A percentile compares a stretch with the other conserved stretches of the same genome.
These are phyloP conservation scores for Ectropis grisescens DNA, from an alignment of 1,140 invertebrate genomes.

Conservation along the genomic window DNA sequence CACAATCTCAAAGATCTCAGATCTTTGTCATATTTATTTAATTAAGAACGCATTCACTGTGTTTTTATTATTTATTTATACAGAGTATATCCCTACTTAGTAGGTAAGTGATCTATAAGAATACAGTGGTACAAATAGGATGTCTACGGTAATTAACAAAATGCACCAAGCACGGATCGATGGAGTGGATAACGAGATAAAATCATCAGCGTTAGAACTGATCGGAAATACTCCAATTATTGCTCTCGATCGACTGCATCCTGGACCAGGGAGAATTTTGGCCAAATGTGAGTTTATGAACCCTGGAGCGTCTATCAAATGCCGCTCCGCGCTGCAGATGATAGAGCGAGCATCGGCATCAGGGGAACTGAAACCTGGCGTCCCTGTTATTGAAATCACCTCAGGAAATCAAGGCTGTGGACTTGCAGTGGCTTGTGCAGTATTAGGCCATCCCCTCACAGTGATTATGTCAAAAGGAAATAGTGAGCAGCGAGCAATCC, in stretches of 20 bases:
- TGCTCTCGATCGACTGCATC: constrained; percentile 43
- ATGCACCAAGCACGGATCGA: too few species aligned
- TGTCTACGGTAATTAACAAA: too few species aligned
- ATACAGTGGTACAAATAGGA: too few species aligned
- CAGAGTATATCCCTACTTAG: too few species aligned
- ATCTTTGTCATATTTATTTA: too few species aligned
- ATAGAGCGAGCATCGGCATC: constrained; percentile 30
- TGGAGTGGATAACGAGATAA: constrained; percentile 50
- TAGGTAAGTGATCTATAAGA: too few species aligned
- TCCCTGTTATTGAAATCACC: constrained; percentile 44
- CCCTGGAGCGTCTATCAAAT: constrained; percentile 53
- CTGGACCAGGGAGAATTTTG: constrained; percentile 47
- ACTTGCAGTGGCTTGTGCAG: constrained; percentile 48
- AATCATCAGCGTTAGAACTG: constrained; percentile 44
- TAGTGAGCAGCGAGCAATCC: constrained; percentile 47
- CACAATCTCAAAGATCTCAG: too few species aligned
- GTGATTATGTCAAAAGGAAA: constrained; percentile 54
- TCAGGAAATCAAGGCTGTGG: constrained; percentile 58
- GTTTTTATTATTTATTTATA: too few species aligned
- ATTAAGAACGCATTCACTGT: too few species aligned
- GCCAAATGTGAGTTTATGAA: constrained; percentile 62
- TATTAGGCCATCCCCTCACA: constrained; percentile 44
- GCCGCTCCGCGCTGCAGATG: constrained; percentile 48
- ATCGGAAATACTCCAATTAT: constrained; percentile 55
- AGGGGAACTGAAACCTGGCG: constrained; percentile 37